Evolutionary conservation across 2,888 invertebrate species (phyloP).

Genomic region (Agonopterix subpropinquella): DNA sequence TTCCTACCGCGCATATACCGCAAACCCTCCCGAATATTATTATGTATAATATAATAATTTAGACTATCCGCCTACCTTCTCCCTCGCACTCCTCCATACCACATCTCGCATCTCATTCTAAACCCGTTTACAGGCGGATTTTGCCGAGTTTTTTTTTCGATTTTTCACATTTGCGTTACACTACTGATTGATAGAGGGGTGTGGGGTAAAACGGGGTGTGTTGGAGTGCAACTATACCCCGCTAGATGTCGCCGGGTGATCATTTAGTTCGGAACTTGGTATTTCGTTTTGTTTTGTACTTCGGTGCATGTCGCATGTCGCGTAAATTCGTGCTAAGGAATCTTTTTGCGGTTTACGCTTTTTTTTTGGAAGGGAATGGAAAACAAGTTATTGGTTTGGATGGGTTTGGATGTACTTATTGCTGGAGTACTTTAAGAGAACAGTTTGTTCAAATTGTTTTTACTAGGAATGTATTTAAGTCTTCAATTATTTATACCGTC

Average conservation of each 20-base stretch:
- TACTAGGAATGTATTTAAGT: no score
- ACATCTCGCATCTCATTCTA: constrained; percentile 29
- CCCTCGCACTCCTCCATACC: constrained; percentile 13
- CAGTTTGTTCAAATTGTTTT: no score
- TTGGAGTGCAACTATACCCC: constrained; percentile 9
- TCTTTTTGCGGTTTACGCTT: no score
- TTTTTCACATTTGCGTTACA: constrained; percentile 47
- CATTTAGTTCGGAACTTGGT: constrained; percentile 10
- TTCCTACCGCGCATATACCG: constrained; percentile 26
- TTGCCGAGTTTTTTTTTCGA: constrained; percentile 38
- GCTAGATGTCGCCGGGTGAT: constrained; percentile 13
- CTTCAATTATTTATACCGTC: no score
- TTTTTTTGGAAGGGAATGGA: no score
- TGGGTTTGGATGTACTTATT: no score
- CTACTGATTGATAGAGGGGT: constrained; percentile 42
- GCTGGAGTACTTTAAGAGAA: no score
- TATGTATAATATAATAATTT: constrained; percentile 65
- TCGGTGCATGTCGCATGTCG: no score
- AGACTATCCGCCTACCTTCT: constrained; percentile 41
- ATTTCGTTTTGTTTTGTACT: not conserved
- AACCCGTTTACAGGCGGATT: constrained; percentile 31
- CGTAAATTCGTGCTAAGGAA: no score
- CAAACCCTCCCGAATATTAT: constrained; percentile 48
- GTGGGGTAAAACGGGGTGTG: not conserved
- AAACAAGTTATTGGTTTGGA: no score